A percentile compares a stretch with the other conserved stretches of the same genome.
Evolutionary conservation across 2,888 invertebrate species (phyloP).

Genomic region (Pocota personata): DNA sequence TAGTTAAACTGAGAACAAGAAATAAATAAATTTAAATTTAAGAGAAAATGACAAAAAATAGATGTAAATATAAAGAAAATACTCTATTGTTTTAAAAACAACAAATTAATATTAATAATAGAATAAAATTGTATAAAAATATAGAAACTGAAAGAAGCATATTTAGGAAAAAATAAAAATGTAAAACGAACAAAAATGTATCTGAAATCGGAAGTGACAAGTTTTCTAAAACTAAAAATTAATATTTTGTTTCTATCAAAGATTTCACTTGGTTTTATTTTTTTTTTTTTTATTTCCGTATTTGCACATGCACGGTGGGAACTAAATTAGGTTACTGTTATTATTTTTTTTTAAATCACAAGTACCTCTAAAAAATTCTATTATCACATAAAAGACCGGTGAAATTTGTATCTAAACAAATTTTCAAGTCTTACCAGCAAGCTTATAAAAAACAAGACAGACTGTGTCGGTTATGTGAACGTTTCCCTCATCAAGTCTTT

Average conservation of each 20-base stretch:
- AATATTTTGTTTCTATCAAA: not conserved
- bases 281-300: not conserved
- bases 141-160: not conserved
- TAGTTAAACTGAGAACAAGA: conserved; percentile 53
- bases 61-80: conserved; percentile 40
- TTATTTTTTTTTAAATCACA: not conserved
- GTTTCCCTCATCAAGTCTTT: too few species aligned
- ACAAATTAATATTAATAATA: not conserved
- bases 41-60: conserved; percentile 8
- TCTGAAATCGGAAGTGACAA: conserved; percentile 36
- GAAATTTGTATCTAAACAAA: too few species aligned
- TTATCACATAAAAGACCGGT: too few species aligned
- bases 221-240: not conserved
- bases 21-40: conserved; percentile 16
- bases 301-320: not conserved
- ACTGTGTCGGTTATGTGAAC: too few species aligned
- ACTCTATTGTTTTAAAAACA: conserved; percentile 39
- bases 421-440: too few species aligned
- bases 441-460: too few species aligned
- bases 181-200: conserved; percentile 20
- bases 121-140: conserved; percentile 29
- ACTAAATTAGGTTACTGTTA: not conserved
- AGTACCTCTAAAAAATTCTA: too few species aligned
- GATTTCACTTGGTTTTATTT: not conserved
- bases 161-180: conserved; percentile 5